Percentiles rank a stretch among this genome's conserved stretches.
Conservation (phyloP, 2,113 vertebrate genomes). For the Austrofundulus limnaeus region DNA sequence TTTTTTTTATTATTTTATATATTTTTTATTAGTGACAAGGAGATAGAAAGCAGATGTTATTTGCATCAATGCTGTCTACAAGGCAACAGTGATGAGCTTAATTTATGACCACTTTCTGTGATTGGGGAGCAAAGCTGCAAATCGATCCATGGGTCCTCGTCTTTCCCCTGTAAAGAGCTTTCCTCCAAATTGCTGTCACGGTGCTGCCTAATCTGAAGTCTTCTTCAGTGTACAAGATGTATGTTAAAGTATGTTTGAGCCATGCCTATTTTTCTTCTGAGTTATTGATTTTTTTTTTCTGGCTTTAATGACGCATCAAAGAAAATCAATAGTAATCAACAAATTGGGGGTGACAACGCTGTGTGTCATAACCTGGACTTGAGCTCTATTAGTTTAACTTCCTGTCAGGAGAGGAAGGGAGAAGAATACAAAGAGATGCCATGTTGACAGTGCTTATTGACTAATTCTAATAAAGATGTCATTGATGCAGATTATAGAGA, state of each 20-base stretch:
- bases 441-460: conserved; percentile 19
- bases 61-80: conserved; percentile 84
- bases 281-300: conserved; percentile 90
- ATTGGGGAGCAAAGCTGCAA: conserved; percentile 91
- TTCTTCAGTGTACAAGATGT: conserved; percentile 81
- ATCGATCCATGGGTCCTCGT: conserved; percentile 85
- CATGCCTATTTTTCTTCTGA: conserved; percentile 87
- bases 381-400: conserved; percentile 85
- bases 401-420: conserved; percentile 81
- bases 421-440: conserved; percentile 37
- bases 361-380: conserved; percentile 84
- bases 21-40: conserved; percentile 71
- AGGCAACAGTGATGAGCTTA: conserved; percentile 91
- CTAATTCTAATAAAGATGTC: conserved; percentile 62
- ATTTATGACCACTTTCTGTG: conserved; percentile 99
- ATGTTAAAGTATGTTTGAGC: conserved; percentile 93
- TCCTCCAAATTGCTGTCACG: conserved; percentile 92
- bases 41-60: conserved; percentile 81
- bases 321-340: conserved; percentile 99
- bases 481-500: conserved; percentile 54
- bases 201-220: conserved; percentile 86
- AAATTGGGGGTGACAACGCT: conserved; percentile 88
- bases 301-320: conserved; percentile 97
- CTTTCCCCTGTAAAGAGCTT: conserved; percentile 98
- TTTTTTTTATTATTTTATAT: conserved; percentile 57